Base-by-base conservation (phyloP, 2,113 vertebrate species). In the Ariopsis seemanni region DNA sequence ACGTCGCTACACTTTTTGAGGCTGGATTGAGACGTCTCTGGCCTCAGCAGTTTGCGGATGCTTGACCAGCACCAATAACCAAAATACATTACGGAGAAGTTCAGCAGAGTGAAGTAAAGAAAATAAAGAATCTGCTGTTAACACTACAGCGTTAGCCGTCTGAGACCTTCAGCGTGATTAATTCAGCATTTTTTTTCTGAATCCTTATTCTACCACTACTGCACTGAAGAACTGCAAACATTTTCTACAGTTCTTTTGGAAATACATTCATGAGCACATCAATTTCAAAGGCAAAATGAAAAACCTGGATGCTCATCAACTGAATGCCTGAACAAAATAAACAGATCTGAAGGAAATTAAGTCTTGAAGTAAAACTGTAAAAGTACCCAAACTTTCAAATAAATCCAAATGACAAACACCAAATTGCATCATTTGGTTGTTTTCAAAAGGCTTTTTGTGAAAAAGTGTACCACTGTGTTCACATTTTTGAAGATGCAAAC, bases 221-320 rank as follows among this genome's bases (percentile, higher is more conserved):
- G 82, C 58, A 42, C 25, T 12, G 84, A 81, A 62, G 84, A 81
- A 62, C 50, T 57, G 14, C n/a, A 22, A 42, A 69, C 4, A 77
- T 75, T 62, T 75, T 77, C 84, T 55, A 30, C n/a, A 65, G 52
- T 72, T 60, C 25, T 82, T 57, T 60, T 74, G 53, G 42, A 8
- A 85, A 80, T 90, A 92, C 89, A 90, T 92, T 93, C 87, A 2
- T 89, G 55, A 84, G 57, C 85, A 87, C 10, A 74, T 62, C 85
- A 89, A 63, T 82, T 62, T 53, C 58, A 63, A 92, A 92, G 75
- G 83, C 82, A 83, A 85, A 87, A 79, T 18, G 25, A 84, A 69
- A 55, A 57, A 84, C 6, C 50, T 63, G 55, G 34, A 65, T 8
- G 74, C 60, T 79, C 62, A 53, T 2, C 14, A 90, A 14, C 34